Evolutionary conservation across 2,888 invertebrate genomes (phyloP), one percentile per base, ranked within the genome.

Genomic region (Epinotia brunnichana): DNA sequence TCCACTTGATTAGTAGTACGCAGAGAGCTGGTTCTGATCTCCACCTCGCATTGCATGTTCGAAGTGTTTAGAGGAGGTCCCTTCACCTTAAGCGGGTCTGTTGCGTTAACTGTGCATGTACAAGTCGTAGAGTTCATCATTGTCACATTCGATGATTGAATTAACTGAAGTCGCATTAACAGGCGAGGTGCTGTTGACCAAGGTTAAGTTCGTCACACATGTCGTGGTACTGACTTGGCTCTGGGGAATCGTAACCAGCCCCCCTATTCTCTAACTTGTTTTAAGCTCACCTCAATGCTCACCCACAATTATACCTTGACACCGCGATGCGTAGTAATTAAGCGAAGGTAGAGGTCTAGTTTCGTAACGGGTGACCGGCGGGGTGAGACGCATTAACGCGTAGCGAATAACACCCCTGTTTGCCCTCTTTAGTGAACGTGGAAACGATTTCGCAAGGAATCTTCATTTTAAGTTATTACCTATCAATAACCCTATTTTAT

Each of bases 361-460:
- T n/a, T n/a, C n/a, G n/a, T n/a, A n/a, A n/a, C n/a, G n/a, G n/a
- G n/a, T n/a, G n/a, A n/a, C n/a, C n/a, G n/a, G n/a, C n/a, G n/a
- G n/a, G n/a, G n/a, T n/a, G n/a, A n/a, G n/a, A n/a, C n/a, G n/a
- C n/a, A n/a, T n/a, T n/a, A n/a, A n/a, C n/a, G n/a, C n/a, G n/a
- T n/a, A n/a, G n/a, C n/a, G n/a, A n/a, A n/a, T n/a, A n/a, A n/a
- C n/a, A n/a, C n/a, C n/a, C n/a, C 74, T 51, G 80, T 74, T 73
- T 83, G 3, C 82, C 87, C 74, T 87, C 83, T 3, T 66, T 56
- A 3, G 88, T 87, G 73, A 93, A 93, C 1, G 92, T 93, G 1
- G 92, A 90, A 10, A 93, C 92, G 10, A 92, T 92, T 82, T 90
- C 92, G 77, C 92, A 93, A 1, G 92, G 92, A 77, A 93, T 86